A percentile compares a stretch with the other conserved stretches of the same genome.
Conservation (phyloP, 2,888 invertebrate species). For the Mantis religiosa region DNA sequence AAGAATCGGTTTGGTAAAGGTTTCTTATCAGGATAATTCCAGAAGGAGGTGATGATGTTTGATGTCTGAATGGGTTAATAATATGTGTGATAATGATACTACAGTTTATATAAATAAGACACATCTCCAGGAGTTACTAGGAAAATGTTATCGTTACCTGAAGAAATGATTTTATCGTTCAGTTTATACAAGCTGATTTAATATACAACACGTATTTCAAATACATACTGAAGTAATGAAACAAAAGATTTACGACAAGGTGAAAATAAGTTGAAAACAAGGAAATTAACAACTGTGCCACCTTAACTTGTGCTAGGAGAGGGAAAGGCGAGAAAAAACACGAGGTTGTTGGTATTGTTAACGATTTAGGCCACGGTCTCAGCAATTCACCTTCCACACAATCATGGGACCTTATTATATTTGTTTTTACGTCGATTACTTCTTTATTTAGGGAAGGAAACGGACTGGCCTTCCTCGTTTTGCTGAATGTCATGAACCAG, state of each 20-base stretch:
- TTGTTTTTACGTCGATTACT: not conserved
- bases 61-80: no score
- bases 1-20: no score
- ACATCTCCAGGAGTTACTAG: no score
- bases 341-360: not conserved
- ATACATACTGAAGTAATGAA: not conserved
- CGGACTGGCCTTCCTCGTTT: not conserved
- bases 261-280: not conserved
- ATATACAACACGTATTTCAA: not conserved
- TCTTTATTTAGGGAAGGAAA: not conserved
- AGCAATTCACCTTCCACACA: not conserved
- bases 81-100: no score
- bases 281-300: not conserved
- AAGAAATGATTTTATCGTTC: no score
- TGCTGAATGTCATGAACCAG: not conserved
- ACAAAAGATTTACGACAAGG: not conserved
- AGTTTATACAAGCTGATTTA: no score
- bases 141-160: no score
- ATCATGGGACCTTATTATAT: not conserved
- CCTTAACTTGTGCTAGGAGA: not conserved
- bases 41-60: no score
- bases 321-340: not conserved
- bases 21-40: no score
- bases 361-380: not conserved
- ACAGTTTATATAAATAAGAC: no score